phyloP scores from a whole-genome alignment of 2,888 invertebrate genomes.

The Diplolepis rosae region DNA sequence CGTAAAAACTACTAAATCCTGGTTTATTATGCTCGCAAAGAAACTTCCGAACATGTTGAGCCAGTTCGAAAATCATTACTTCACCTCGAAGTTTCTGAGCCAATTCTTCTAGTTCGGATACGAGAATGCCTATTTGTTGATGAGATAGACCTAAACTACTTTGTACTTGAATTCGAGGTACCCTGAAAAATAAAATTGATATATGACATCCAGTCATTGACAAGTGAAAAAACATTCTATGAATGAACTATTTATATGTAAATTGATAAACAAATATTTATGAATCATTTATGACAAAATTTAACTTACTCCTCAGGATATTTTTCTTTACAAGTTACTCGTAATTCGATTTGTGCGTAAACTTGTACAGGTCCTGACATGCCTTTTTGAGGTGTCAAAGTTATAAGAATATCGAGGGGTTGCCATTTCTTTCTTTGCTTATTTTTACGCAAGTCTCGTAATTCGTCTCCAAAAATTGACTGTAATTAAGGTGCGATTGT shows the following conservation, averaged over 20 bases:
- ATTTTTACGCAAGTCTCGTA: slow-evolving; percentile 79
- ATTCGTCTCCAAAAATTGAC: slow-evolving; percentile 85
- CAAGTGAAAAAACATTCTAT: too few species aligned
- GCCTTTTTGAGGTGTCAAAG: slow-evolving; percentile 85
- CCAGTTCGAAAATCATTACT: slow-evolving; percentile 91
- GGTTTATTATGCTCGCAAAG: slow-evolving; percentile 88
- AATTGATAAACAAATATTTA: slow-evolving; percentile 73
- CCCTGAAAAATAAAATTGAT: slow-evolving; percentile 75
- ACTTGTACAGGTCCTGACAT: slow-evolving; percentile 80
- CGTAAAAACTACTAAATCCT: slow-evolving; percentile 88
- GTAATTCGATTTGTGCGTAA: slow-evolving; percentile 84
- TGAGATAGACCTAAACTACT: slow-evolving; percentile 88
- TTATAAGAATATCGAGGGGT: slow-evolving; percentile 84
- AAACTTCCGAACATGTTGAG: slow-evolving; percentile 86
- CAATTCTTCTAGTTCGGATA: slow-evolving; percentile 78
- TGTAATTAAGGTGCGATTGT: slow-evolving; percentile 66
- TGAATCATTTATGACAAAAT: not conserved
- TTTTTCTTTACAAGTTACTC: slow-evolving; percentile 82
- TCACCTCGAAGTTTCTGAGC: slow-evolving; percentile 81
- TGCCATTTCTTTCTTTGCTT: slow-evolving; percentile 81
- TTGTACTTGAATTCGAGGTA: slow-evolving; percentile 82
- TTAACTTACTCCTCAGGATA: slow-evolving; percentile 87
- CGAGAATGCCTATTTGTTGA: slow-evolving; percentile 79
- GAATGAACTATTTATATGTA: too few species aligned
- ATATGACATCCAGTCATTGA: too few species aligned